Evolutionary conservation across 2,888 invertebrate species (phyloP).

Genomic region (Pseudococcus jackbeardsleyi): DNA sequence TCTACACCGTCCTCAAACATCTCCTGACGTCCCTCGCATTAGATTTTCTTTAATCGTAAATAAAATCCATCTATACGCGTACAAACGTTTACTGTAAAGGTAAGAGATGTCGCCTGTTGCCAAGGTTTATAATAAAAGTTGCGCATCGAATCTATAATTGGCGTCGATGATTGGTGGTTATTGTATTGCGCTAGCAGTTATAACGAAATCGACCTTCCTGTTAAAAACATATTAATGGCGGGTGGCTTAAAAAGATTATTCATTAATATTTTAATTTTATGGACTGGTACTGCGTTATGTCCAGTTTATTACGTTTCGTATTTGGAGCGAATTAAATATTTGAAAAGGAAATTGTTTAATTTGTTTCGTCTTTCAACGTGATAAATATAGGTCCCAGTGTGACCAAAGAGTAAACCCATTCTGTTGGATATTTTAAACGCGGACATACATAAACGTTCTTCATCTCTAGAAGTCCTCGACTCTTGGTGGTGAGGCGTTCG

Average conservation of each 20-base stretch:
- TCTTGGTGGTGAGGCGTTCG: background rate
- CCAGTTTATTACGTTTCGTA: conserved; percentile 37
- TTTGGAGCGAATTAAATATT: conserved; percentile 47
- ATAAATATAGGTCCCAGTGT: conserved; percentile 24
- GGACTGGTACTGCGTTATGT: conserved; percentile 28
- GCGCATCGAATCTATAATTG: conserved; percentile 63
- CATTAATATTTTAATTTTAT: conserved; percentile 53
- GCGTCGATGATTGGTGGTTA: conserved; percentile 63
- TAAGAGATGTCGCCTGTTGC: conserved; percentile 65
- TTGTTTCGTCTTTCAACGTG: conserved; percentile 31
- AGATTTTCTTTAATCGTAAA: background rate
- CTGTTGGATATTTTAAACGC: background rate
- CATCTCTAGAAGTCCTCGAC: background rate
- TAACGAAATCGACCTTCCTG: conserved; percentile 63
- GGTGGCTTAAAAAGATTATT: conserved; percentile 48
- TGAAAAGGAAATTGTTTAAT: conserved; percentile 37
- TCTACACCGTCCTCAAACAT: no score
- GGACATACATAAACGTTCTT: background rate
- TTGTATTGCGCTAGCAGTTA: conserved; percentile 55
- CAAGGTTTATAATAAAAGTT: conserved; percentile 64
- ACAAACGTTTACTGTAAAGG: conserved; percentile 1
- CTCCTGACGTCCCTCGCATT: background rate
- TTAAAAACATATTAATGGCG: conserved; percentile 55
- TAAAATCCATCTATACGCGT: background rate
- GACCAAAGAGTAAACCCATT: conserved; percentile 23